Conservation (phyloP, 2,888 invertebrate genomes). For the Orthosia gracilis region DNA sequence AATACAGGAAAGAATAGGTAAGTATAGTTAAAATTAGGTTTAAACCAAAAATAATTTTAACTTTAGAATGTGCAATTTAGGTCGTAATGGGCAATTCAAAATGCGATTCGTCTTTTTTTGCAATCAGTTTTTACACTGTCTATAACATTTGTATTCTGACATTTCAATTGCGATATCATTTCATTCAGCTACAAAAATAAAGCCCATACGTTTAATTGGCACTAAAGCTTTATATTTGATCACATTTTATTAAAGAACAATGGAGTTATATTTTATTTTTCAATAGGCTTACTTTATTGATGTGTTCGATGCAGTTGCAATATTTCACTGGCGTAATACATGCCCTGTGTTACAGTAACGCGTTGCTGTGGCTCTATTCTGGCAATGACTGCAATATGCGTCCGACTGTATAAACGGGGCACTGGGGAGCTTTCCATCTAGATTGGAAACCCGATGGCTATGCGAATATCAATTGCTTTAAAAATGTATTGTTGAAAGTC, state of each 20-base stretch:
- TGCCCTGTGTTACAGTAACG: slow-evolving; percentile 49
- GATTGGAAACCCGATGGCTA: slow-evolving; percentile 71
- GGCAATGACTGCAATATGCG: slow-evolving; percentile 75
- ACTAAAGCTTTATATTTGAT: slow-evolving; percentile 23
- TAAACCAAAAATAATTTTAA: not conserved
- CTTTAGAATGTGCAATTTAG: not conserved
- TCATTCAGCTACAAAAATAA: slow-evolving; percentile 27
- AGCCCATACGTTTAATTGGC: slow-evolving; percentile 27
- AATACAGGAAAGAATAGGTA: not conserved
- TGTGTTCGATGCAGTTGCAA: slow-evolving; percentile 67
- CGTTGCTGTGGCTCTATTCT: slow-evolving; percentile 63
- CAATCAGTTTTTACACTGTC: not conserved
- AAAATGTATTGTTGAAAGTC: slow-evolving; percentile 70
- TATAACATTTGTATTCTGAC: too few relatives aligned
- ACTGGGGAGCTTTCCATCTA: slow-evolving; percentile 74
- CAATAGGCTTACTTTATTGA: slow-evolving; percentile 59
- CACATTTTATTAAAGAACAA: slow-evolving; percentile 39
- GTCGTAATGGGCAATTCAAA: not conserved
- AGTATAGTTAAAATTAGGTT: not conserved
- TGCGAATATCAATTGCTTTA: slow-evolving; percentile 74
- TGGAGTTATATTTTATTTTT: slow-evolving; percentile 47
- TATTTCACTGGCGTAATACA: slow-evolving; percentile 67
- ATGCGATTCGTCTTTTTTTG: not conserved
- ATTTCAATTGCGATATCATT: slow-evolving; percentile 19
- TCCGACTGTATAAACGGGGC: slow-evolving; percentile 69